These are phyloP conservation scores for Campylorhamphus procurvoides DNA, from an alignment of 2,113 vertebrate genomes.

Conservation along the genomic window DNA sequence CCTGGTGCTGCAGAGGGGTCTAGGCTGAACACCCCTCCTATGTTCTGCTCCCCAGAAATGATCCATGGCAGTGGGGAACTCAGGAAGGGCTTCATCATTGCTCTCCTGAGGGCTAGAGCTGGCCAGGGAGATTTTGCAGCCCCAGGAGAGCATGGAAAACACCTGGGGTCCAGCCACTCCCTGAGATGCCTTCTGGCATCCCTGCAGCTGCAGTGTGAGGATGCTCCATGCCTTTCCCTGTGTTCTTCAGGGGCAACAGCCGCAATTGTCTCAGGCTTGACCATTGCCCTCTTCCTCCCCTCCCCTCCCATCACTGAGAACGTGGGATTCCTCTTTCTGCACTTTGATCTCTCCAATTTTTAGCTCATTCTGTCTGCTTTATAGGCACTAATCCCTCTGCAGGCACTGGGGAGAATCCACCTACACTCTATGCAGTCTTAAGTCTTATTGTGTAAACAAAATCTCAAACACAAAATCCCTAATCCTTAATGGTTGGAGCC, in stretches of 20 bases:
- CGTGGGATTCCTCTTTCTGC: slow-evolving; percentile 1
- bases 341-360: slow-evolving; percentile 57
- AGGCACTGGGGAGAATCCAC: slow-evolving; percentile 63
- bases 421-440: slow-evolving; percentile 59
- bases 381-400: slow-evolving; percentile 63
- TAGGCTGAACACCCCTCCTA: neutral
- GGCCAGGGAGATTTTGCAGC: neutral
- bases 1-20: accelerated
- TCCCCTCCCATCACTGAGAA: neutral
- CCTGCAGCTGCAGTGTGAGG: neutral
- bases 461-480: slow-evolving; percentile 48
- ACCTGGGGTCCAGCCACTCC: accelerated
- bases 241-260: neutral
- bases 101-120: neutral
- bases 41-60: neutral
- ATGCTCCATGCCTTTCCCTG: accelerated
- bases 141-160: neutral
- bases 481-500: slow-evolving; percentile 20
- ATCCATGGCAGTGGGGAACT: accelerated
- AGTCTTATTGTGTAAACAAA: slow-evolving; percentile 67
- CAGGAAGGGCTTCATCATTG: neutral
- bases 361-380: slow-evolving; percentile 48
- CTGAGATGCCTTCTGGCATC: neutral
- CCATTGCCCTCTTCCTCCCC: neutral
- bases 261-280: accelerated